Percentiles rank a stretch among this genome's conserved stretches.
Conservation (phyloP, 2,113 vertebrate species). For the Lonchura striata region DNA sequence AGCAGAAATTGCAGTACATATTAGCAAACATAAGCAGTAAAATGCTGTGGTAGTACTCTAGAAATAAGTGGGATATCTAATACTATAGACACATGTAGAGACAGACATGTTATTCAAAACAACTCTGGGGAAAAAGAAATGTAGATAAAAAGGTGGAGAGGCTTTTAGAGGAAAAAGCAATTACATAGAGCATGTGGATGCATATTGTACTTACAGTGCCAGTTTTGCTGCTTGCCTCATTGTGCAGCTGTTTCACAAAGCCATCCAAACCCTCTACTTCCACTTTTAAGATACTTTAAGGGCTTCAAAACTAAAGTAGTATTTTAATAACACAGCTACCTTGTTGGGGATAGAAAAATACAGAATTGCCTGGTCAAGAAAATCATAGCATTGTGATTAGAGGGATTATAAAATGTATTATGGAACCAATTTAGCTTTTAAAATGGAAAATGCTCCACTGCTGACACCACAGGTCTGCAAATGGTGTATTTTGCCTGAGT, state of each 20-base stretch:
- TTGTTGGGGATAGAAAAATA: neutral
- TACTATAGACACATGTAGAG: neutral
- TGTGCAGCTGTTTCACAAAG: constrained; percentile 21
- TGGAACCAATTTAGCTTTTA: neutral
- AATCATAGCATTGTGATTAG: neutral
- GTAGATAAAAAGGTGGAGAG: neutral
- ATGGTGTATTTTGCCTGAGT: neutral
- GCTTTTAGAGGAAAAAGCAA: neutral
- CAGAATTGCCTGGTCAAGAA: neutral
- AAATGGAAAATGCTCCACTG: neutral
- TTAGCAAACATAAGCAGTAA: constrained; percentile 26
- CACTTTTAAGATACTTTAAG: constrained; percentile 18
- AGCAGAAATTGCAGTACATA: neutral
- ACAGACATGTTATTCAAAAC: neutral
- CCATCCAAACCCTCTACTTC: constrained; percentile 11
- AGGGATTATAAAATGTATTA: constrained; percentile 2
- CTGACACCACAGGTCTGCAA: neutral
- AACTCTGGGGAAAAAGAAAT: neutral
- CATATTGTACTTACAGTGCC: neutral
- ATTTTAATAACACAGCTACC: constrained; percentile 12
- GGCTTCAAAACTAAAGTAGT: neutral
- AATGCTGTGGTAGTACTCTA: neutral
- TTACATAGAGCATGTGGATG: neutral
- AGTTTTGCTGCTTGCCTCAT: neutral
- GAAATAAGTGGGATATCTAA: constrained; percentile 4